These are phyloP conservation scores for Pseudorasbora parva DNA, from an alignment of 2,113 vertebrate genomes.

Conservation along the genomic window DNA sequence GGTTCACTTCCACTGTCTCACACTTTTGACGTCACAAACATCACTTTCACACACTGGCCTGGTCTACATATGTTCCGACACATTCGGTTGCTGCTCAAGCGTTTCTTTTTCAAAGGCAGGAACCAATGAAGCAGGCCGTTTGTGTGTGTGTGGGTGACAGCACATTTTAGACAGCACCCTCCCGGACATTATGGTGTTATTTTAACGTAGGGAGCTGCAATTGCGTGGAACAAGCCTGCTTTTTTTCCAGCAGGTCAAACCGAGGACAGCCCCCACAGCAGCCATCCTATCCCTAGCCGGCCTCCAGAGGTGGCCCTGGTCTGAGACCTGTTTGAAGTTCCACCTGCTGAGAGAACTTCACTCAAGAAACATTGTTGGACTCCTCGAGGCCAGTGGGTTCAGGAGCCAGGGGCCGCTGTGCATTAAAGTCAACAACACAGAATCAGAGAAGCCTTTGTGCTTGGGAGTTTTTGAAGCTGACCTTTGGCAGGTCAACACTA, in stretches of 20 bases:
- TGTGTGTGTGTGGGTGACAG: conserved; percentile 62
- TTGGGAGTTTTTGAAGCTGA: conserved; percentile 63
- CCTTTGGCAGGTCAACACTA: conserved; percentile 56
- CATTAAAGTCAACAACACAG: conserved; percentile 78
- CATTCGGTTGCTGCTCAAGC: conserved; percentile 62
- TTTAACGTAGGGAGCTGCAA: conserved; percentile 87
- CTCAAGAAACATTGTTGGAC: conserved; percentile 85
- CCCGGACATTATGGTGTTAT: conserved; percentile 75
- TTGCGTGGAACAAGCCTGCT: conserved; percentile 82
- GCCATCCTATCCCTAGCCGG: conserved; percentile 85
- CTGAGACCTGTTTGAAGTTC: conserved; percentile 90
- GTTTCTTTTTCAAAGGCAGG: conserved; percentile 67
- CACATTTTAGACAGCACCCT: conserved; percentile 18
- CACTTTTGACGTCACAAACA: conserved; percentile 35
- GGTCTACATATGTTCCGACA: conserved; percentile 63
- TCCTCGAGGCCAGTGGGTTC: conserved; percentile 74
- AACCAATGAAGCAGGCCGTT: conserved; percentile 61
- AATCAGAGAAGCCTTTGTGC: conserved; percentile 72
- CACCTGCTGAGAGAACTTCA: conserved; percentile 94
- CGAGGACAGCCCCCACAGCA: conserved; percentile 83
- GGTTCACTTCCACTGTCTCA: not conserved
- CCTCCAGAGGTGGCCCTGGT: conserved; percentile 84
- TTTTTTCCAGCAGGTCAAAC: conserved; percentile 87
- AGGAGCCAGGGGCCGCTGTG: conserved; percentile 69
- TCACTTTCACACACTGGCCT: conserved; percentile 56